Evolutionary conservation across 92 coral and sea anemone species (phyloP), one percentile per base, ranked within the genome.

Genomic region (Chrysogorgia sp.): DNA sequence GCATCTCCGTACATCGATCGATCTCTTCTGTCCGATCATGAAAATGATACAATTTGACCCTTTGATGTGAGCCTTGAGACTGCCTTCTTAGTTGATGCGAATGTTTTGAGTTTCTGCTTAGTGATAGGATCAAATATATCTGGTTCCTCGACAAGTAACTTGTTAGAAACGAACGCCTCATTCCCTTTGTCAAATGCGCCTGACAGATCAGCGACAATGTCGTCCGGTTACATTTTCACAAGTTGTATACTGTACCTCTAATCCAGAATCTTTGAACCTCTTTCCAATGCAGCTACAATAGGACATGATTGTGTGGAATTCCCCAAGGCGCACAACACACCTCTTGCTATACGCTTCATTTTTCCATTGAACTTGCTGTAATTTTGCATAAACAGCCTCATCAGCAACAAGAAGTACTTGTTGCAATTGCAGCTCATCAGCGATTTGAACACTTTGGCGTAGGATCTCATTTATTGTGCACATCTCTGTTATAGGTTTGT

Each of bases 311-410:
- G 77, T 49, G 62, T 49, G 62, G 47, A 71, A 71, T 49, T 71
- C 77, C 5, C 77, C 77, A 3, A 71, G 63, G 20, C 43, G 77
- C 17, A 71, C 77, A 48, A 71, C n/a, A n/a, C 77, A 71, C 55
- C 62, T 71, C 47, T 4, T 49, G 62, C 20, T 22, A 57, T 71
- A 71, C 19, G 31, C 1, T 28, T 71, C 40, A 24, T 24, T 71
- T 24, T 71, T 71, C 62, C 77, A 71, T 6, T 61, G 77, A 48
- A 71, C 77, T 71, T 71, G 63, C 62, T 71, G 62, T 71, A 71
- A 22, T 52, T 71, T 71, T 48, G 77, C 77, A 48, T 71, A 71
- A 30, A 71, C 77, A 0, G 77, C 77, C 29, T 71, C 77, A 47
- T 71, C 77, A 49, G 77, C 77, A 19, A 71, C 77, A 13, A 71